Base-by-base conservation (phyloP, 2,113 vertebrate genomes). In the Cepphus grylle region DNA sequence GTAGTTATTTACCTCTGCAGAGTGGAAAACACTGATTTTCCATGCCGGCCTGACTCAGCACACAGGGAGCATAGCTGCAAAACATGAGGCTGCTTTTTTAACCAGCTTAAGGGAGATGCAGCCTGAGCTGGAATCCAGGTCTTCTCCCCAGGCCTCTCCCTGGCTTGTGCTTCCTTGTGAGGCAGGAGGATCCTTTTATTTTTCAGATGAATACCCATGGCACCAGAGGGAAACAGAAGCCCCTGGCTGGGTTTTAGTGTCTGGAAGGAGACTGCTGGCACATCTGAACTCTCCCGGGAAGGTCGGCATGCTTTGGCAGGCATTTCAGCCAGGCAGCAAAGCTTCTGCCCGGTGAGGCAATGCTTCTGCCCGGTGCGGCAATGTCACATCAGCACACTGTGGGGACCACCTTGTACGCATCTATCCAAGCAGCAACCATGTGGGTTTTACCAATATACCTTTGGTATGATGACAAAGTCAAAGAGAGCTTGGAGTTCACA, bases 351-450 rank as follows among this genome's bases (percentile, higher is more conserved):
- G 0, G 36, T 34, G n/a, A 2, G 2, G 36, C n/a, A 43, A 19
- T 3, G 11, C 34, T 72, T 76, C 76, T 71, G 17, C 58, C 59
- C 0, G 0, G 36, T 34, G n/a, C 2, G 2, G 36, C n/a, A 43
- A 19, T 3, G 11, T 77, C 59, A 40, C 72, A 30, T 45, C 36
- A 76, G 14, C 1, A 5, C 32, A 21, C 16, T 8, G 34, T 18
- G 13, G 17, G 38, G 40, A 49, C 30, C 30, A 45, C 26, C 42
- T 45, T 6, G 26, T 4, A 55, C 0, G 1, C 47, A 23, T 26
- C 30, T 42, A 17, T 43, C 22, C 42, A n/a, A 81, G 56, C 59
- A 79, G 27, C 36, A 43, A 7, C 23, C 8, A 5, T 8, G 16
- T 84, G 61, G n/a, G 6, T 27, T 53, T 79, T 53, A 47, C 10